These are phyloP conservation scores for Calliphora vicina DNA, from an alignment of 1,140 invertebrate genomes.

Conservation along the genomic window DNA sequence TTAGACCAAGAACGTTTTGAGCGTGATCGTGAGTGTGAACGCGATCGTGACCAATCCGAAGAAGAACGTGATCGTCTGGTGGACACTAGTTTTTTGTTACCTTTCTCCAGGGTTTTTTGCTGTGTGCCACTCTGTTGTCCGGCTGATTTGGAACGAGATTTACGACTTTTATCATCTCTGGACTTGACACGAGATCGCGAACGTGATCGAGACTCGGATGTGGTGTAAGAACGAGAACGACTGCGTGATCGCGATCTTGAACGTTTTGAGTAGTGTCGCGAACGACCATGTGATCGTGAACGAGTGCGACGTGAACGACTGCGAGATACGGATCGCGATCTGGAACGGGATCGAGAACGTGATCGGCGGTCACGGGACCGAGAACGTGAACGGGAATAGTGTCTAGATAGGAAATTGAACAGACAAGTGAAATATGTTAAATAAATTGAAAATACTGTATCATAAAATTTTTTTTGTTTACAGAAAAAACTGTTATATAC, in stretches of 20 bases:
- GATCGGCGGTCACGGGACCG: conserved; percentile 61
- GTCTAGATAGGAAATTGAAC: background rate
- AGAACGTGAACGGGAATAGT: conserved; percentile 47
- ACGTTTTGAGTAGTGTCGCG: background rate
- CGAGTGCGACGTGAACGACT: conserved; percentile 54
- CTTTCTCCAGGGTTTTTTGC: background rate
- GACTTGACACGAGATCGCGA: conserved; percentile 62
- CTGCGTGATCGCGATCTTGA: conserved; percentile 5
- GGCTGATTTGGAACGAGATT: conserved; percentile 45
- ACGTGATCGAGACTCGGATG: conserved; percentile 50
- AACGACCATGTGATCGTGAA: conserved; percentile 41
- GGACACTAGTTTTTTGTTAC: conserved; percentile 55
- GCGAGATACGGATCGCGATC: conserved; percentile 41
- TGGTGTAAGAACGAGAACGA: conserved; percentile 36
- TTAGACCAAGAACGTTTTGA: conserved; percentile 63
- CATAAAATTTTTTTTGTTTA: background rate
- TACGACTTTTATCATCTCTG: conserved; percentile 43
- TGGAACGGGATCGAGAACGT: conserved; percentile 58
- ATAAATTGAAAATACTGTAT: conserved; percentile 16
- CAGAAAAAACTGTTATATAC: background rate
- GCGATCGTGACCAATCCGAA: conserved; percentile 63
- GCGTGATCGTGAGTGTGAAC: conserved; percentile 47
- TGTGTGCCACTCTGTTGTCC: conserved; percentile 39
- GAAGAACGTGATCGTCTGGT: conserved; percentile 56
- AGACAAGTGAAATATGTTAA: too few relatives aligned